These are phyloP conservation scores for Psylliodes chrysocephalus DNA, from an alignment of 2,888 invertebrate genomes.

Conservation along the genomic window DNA sequence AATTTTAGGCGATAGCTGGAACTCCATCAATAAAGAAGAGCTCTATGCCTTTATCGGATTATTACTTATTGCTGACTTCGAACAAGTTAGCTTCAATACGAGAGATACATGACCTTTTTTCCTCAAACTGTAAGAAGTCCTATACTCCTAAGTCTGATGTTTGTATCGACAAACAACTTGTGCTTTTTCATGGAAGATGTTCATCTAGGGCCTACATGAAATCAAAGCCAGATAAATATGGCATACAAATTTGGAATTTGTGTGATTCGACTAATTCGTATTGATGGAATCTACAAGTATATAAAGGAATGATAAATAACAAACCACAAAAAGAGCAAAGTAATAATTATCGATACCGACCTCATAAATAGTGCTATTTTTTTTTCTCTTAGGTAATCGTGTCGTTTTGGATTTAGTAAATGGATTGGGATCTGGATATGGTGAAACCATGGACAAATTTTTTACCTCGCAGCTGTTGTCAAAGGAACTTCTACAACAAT, in stretches of 20 bases:
- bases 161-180: too few species aligned
- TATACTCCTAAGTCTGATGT: too few species aligned
- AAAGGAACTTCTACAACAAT: too few species aligned
- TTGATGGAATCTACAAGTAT: not conserved
- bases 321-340: conserved; percentile 3
- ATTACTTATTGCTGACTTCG: too few species aligned
- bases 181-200: not conserved
- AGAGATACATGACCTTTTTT: too few species aligned
- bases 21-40: too few species aligned
- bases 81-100: too few species aligned
- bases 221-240: conserved; percentile 1
- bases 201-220: too few species aligned
- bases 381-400: not conserved
- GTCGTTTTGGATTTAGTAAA: too few species aligned
- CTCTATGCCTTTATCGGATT: too few species aligned
- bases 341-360: conserved; percentile 1
- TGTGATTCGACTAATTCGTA: conserved; percentile 8
- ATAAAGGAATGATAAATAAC: not conserved
- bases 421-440: conserved; percentile 4
- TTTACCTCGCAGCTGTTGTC: not conserved
- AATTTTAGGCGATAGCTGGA: too few species aligned
- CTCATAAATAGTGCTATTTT: not conserved
- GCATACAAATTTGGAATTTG: conserved; percentile 4
- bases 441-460: not conserved
- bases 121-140: too few species aligned